Conservation (phyloP, 2,888 invertebrate species). For the Apotomis capreana region DNA sequence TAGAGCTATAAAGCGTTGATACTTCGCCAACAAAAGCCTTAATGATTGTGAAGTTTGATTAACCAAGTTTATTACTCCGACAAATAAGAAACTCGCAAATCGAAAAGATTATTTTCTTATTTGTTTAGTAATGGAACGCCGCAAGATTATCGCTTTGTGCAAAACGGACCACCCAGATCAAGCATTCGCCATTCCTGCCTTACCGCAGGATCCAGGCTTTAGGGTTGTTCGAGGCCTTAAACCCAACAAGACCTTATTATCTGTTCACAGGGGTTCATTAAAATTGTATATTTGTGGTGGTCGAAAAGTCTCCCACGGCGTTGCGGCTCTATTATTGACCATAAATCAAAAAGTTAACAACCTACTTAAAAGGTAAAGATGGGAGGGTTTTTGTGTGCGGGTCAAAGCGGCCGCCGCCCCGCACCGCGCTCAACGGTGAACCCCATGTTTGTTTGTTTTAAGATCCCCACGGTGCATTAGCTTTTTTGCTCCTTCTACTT, state of each 20-base stretch:
- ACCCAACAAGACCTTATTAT: constrained; percentile 73
- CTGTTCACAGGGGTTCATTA: constrained; percentile 77
- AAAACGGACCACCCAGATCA: constrained; percentile 66
- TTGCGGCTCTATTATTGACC: constrained; percentile 83
- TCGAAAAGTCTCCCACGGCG: constrained; percentile 80
- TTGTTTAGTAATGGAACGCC: constrained; percentile 48
- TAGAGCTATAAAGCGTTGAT: constrained; percentile 24
- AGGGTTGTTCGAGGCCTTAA: constrained; percentile 61
- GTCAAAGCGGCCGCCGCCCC: constrained; percentile 78
- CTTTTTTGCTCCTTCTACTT: constrained; percentile 73
- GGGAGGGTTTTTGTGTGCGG: constrained; percentile 77
- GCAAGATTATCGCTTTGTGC: constrained; percentile 52
- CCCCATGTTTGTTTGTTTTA: constrained; percentile 81
- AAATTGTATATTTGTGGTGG: constrained; percentile 78
- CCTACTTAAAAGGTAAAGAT: constrained; percentile 82
- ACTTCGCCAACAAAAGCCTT: constrained; percentile 18
- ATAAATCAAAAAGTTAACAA: constrained; percentile 84
- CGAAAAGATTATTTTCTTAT: constrained; percentile 44
- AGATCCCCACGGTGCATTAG: constrained; percentile 80
- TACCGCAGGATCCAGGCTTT: constrained; percentile 50
- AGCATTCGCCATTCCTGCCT: constrained; percentile 43
- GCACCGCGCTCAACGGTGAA: constrained; percentile 65
- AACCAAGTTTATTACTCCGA: constrained; percentile 33
- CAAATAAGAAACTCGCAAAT: constrained; percentile 38
- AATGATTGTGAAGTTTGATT: constrained; percentile 38